Base-by-base conservation (phyloP, 2,888 invertebrate genomes). In the Brachyopa scutellaris region DNA sequence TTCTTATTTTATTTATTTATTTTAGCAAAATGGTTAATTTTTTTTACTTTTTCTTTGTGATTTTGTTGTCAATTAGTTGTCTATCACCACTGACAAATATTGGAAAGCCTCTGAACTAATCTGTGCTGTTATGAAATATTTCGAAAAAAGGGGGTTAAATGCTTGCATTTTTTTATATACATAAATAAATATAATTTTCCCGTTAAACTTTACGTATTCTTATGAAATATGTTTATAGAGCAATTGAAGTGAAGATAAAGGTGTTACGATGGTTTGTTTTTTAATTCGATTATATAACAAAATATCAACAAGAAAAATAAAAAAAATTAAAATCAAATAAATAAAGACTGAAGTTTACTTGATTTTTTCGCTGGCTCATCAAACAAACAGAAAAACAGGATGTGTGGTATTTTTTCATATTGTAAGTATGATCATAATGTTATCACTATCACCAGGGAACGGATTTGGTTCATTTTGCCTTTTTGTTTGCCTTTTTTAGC, bases 191-290 rank as follows among this genome's bases (percentile, higher is more conserved):
- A n/a, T n/a, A n/a, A n/a, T n/a, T n/a, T n/a, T n/a, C n/a, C n/a
- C n/a, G n/a, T n/a, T n/a, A n/a, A n/a, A n/a, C n/a, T n/a, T n/a
- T n/a, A n/a, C 31, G 21, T 61, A 21, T 61, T 59, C 59, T 61
- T 74, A 67, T 59, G 53, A 61, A 53, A 67, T 55, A 49, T 73
- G 73, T 67, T 55, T 9, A 61, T 59, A 38, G 57, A 66, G 9
- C 49, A 64, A 59, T 45, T 59, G 69, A 77, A 70, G 59, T 66
- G 72, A 53, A 23, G 57, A 47, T 59, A 38, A 49, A 45, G 40
- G 29, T 78, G 72, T 78, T 73, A 78, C 73, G 45, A 73, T 51
- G 69, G 36, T 69, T 76, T 76, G 33, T 72, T 77, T 77, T 70
- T 70, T 66, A 73, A 66, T 73, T 78, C 36, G 45, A 73, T 66